These are phyloP conservation scores for Amphipoea oculea DNA, from an alignment of 2,888 invertebrate genomes.

Conservation along the genomic window DNA sequence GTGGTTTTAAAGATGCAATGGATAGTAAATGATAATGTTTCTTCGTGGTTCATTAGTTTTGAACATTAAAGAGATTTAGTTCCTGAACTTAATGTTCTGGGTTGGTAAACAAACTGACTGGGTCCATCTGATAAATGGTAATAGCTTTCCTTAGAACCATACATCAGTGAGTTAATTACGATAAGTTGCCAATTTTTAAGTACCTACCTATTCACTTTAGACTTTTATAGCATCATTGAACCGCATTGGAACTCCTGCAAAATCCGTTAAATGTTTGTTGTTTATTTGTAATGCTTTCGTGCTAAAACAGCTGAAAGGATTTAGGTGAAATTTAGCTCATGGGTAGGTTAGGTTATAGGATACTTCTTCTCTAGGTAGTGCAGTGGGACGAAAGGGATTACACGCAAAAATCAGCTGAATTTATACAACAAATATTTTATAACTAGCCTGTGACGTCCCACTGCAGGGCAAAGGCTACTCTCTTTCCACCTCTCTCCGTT, in stretches of 20 bases:
- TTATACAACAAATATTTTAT: not conserved
- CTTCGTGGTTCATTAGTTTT: conserved; percentile 12
- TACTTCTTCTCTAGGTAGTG: too few species aligned
- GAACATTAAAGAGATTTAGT: conserved; percentile 10
- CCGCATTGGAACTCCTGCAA: not conserved
- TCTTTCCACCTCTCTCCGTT: too few species aligned
- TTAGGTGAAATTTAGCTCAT: too few species aligned
- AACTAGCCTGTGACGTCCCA: too few species aligned
- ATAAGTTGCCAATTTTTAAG: conserved; percentile 3
- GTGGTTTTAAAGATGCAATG: not conserved
- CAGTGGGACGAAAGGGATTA: too few species aligned
- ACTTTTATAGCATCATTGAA: not conserved
- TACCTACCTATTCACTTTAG: not conserved
- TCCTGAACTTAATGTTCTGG: not conserved
- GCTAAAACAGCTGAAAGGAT: too few species aligned
- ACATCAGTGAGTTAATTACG: not conserved
- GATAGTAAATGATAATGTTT: not conserved
- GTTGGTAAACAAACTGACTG: not conserved
- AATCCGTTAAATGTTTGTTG: too few species aligned
- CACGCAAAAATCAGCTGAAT: not conserved
- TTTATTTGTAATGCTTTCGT: too few species aligned
- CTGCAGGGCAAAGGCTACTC: too few species aligned
- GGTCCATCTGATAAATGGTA: not conserved
- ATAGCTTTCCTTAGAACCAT: not conserved
- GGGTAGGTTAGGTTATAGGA: too few species aligned